These are phyloP conservation scores for Oncorhynchus kisutch DNA, from an alignment of 2,113 vertebrate species.

Conservation along the genomic window DNA sequence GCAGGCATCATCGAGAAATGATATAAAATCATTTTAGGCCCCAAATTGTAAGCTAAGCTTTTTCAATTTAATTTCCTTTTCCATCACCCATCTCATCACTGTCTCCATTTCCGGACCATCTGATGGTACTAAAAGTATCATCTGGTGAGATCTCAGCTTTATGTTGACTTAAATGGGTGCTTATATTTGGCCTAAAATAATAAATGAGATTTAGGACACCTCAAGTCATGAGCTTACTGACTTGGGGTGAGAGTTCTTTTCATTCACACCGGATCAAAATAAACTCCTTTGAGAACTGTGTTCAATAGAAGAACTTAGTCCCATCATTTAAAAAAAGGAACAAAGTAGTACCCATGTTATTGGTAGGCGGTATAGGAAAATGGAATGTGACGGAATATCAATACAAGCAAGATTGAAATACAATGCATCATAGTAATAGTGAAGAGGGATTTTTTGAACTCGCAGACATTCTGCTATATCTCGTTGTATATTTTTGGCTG, in stretches of 20 bases:
- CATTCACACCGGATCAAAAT: conserved; percentile 8
- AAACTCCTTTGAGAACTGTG: background rate
- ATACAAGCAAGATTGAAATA: no score
- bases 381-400: no score
- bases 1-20: background rate
- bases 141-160: background rate
- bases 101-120: background rate
- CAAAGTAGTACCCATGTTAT: no score
- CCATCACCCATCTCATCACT: background rate
- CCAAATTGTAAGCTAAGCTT: background rate
- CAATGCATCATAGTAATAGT: no score
- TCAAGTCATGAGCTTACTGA: conserved; percentile 5
- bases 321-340: no score
- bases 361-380: no score
- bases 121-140: background rate
- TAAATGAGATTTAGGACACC: background rate
- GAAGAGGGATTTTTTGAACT: background rate
- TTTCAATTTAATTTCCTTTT: background rate
- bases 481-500: background rate
- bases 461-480: background rate
- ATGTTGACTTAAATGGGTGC: background rate
- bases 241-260: background rate
- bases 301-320: no score
- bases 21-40: background rate
- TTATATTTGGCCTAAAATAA: no score